phyloP scores from a whole-genome alignment of 1,140 invertebrate species.

The Berghia stephanieae region DNA sequence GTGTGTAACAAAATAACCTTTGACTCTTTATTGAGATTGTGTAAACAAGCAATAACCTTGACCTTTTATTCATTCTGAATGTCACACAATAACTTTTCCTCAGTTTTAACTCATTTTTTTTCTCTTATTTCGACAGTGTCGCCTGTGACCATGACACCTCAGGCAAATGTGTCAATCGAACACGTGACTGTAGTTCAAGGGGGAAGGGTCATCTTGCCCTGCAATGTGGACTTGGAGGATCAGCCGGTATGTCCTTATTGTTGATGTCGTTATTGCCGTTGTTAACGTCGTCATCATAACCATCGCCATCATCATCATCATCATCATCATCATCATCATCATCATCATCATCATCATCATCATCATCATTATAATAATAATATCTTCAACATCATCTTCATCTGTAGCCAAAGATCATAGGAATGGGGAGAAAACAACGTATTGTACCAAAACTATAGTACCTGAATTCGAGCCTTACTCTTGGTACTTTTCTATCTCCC shows the following conservation, averaged over 20 bases:
- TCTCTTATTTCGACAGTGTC: slow-evolving; percentile 16
- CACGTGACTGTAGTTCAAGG: slow-evolving; percentile 90
- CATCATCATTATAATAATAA: background rate
- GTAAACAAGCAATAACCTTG: too few species aligned
- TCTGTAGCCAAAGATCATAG: background rate
- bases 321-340: background rate
- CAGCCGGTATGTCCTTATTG: slow-evolving; percentile 78
- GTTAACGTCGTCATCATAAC: background rate
- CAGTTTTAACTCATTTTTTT: background rate
- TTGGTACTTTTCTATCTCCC: too few species aligned
- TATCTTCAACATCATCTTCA: background rate
- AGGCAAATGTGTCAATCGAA: slow-evolving; percentile 39
- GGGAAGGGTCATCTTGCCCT: slow-evolving; percentile 87
- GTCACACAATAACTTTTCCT: too few species aligned
- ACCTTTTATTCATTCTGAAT: too few species aligned
- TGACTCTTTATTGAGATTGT: too few species aligned
- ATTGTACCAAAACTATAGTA: too few species aligned
- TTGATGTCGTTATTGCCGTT: background rate
- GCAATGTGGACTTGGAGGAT: slow-evolving; percentile 87
- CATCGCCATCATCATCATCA: background rate
- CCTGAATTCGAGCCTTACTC: too few species aligned
- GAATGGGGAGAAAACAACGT: too few species aligned
- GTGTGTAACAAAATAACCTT: too few species aligned
- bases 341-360: background rate
- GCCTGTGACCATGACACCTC: slow-evolving; percentile 10